Evolutionary conservation across 1,140 invertebrate species (phyloP).

Genomic region (Gonioctena quinquepunctata): DNA sequence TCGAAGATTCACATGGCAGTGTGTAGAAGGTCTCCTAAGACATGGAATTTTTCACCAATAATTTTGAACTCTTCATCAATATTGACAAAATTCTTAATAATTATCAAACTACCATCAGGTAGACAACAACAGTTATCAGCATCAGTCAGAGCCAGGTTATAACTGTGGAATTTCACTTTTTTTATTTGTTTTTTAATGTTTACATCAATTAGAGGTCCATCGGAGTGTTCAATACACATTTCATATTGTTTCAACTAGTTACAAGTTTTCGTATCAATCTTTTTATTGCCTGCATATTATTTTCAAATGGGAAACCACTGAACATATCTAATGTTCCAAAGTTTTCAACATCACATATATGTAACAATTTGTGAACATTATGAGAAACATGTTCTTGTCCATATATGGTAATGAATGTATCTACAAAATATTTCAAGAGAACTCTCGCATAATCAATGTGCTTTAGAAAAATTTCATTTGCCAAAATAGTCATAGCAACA

Average conservation of each 20-base stretch:
- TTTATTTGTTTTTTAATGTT: neutral
- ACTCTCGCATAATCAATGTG: slow-evolving; percentile 6
- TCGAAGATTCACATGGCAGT: neutral
- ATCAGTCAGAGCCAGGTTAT: neutral
- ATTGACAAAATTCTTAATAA: neutral
- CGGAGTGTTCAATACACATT: neutral
- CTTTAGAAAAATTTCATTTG: neutral
- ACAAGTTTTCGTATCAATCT: neutral
- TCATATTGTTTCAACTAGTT: neutral
- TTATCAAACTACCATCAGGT: slow-evolving; percentile 3
- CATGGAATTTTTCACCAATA: neutral
- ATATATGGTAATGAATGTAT: no score
- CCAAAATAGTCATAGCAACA: slow-evolving; percentile 8
- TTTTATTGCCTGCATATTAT: neutral
- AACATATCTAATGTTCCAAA: slow-evolving; percentile 7
- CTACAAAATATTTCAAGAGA: slow-evolving; percentile 20
- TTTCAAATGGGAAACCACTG: slow-evolving; percentile 11
- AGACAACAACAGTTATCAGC: slow-evolving; percentile 1
- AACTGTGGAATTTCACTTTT: neutral
- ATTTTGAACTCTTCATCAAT: neutral
- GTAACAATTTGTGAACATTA: slow-evolving; percentile 17
- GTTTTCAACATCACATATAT: neutral
- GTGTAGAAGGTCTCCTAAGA: neutral
- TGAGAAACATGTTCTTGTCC: slow-evolving; percentile 19
- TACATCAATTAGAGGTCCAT: neutral